Conservation (phyloP, 1,140 invertebrate genomes). For the Ditylenchus dipsaci region DNA sequence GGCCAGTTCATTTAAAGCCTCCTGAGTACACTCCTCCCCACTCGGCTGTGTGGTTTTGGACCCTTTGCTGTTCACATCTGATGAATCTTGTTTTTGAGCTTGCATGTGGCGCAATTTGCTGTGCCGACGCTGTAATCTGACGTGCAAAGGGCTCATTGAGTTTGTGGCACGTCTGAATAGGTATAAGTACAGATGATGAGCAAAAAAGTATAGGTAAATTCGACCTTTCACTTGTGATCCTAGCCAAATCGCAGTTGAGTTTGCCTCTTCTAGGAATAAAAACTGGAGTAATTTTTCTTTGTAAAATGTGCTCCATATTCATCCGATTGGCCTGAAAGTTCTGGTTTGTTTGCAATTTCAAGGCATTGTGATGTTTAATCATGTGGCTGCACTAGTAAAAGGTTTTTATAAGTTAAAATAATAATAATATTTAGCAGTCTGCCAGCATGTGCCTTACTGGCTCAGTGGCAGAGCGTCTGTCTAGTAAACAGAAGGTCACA, state of each 20-base stretch:
- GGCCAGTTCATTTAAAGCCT: neutral
- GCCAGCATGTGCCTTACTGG: slow-evolving; percentile 3
- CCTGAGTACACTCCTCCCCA: neutral
- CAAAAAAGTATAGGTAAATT: no score
- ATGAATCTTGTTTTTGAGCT: neutral
- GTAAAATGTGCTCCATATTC: slow-evolving; percentile 1
- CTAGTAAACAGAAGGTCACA: slow-evolving; percentile 55
- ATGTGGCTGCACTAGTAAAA: no score
- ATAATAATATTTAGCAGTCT: no score
- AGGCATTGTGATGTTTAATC: no score
- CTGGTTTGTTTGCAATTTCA: no score
- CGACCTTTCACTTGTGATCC: no score
- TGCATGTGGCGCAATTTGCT: neutral
- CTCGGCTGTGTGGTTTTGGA: neutral
- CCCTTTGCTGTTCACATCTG: neutral
- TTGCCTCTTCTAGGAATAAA: no score
- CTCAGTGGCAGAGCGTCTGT: slow-evolving; percentile 42
- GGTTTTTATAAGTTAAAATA: no score
- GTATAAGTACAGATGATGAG: no score
- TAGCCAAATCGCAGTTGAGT: no score
- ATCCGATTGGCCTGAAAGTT: neutral
- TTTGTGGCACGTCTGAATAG: neutral
- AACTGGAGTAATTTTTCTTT: neutral
- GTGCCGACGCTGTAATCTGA: neutral
- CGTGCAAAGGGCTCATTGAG: neutral